Conservation (phyloP, 2,113 vertebrate genomes). For the Rhinolophus sinicus region DNA sequence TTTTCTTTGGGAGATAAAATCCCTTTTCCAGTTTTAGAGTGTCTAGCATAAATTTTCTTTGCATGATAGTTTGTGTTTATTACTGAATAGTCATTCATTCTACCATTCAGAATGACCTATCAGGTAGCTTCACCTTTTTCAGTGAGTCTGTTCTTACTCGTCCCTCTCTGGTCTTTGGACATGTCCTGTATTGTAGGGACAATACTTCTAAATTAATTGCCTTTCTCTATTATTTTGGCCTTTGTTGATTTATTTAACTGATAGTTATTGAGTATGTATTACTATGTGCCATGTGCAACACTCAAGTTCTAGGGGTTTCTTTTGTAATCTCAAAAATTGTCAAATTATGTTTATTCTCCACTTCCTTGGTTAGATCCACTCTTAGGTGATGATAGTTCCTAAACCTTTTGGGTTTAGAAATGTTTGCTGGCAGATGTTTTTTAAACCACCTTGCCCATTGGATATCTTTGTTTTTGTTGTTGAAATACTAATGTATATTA, state of each 20-base stretch:
- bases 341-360: conserved; percentile 2
- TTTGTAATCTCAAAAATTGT: conserved; percentile 27
- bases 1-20: conserved; percentile 43
- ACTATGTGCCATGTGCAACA: neutral
- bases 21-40: neutral
- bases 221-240: conserved; percentile 47
- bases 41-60: conserved; percentile 47
- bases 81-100: conserved; percentile 24
- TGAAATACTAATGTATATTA: conserved; percentile 23
- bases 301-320: conserved; percentile 10
- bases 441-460: conserved; percentile 22
- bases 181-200: neutral
- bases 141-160: neutral
- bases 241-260: conserved; percentile 27
- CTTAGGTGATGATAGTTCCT: conserved; percentile 36
- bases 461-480: neutral
- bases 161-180: neutral
- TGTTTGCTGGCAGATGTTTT: conserved; percentile 17
- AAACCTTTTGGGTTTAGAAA: conserved; percentile 38
- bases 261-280: neutral
- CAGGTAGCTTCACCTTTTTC: conserved; percentile 16
- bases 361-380: conserved; percentile 37
- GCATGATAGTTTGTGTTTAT: conserved; percentile 45
- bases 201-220: conserved; percentile 17
- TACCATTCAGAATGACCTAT: neutral